phyloP scores from a whole-genome alignment of 2,888 invertebrate species.

The Apodemia zela region DNA sequence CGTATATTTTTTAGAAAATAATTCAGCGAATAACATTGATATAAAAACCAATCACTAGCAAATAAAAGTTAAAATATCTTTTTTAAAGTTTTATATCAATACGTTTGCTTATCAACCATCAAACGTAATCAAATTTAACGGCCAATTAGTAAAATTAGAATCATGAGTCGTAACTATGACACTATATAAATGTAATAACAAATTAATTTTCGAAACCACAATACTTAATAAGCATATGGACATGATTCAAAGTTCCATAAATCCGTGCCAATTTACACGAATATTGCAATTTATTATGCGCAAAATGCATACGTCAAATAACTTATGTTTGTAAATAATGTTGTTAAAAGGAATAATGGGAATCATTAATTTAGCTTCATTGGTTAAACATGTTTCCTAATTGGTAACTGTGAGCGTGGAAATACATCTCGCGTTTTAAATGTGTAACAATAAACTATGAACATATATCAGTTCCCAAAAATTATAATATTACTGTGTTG shows the following conservation, averaged over 20 bases:
- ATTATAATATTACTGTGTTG: no score
- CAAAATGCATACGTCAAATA: constrained; percentile 36
- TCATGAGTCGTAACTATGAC: background rate
- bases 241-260: constrained; percentile 46
- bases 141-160: background rate
- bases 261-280: constrained; percentile 45
- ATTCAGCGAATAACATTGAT: no score
- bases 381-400: constrained; percentile 35
- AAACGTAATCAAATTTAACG: background rate
- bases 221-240: constrained; percentile 33
- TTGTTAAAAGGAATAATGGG: constrained; percentile 37
- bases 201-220: constrained; percentile 24
- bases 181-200: constrained; percentile 15
- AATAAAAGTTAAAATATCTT: no score
- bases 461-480: no score
- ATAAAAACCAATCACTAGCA: no score
- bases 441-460: background rate
- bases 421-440: constrained; percentile 16
- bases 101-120: background rate
- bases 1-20: no score
- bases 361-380: constrained; percentile 36
- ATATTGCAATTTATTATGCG: constrained; percentile 45
- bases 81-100: no score
- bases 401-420: constrained; percentile 28
- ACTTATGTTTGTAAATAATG: constrained; percentile 34